Percentiles rank a stretch among this genome's conserved stretches.
Conservation (phyloP, 2,113 vertebrate species). For the Psilopogon haemacephalus region DNA sequence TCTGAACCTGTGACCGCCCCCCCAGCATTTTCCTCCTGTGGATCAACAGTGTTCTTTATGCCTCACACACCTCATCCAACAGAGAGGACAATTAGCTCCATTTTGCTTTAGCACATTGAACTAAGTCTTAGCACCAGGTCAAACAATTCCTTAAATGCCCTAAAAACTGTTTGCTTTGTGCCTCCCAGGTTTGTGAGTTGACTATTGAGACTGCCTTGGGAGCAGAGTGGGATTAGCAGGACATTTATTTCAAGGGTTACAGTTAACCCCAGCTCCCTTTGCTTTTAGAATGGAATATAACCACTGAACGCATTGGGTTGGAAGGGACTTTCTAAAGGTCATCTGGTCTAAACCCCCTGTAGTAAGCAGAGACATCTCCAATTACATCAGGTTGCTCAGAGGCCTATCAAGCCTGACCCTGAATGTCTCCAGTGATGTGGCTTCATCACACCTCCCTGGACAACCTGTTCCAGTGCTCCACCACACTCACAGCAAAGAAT, state of each 20-base stretch:
- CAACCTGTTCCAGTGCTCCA: no score
- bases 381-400: no score
- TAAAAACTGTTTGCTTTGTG: not conserved
- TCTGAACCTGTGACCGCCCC: not conserved
- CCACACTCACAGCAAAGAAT: no score
- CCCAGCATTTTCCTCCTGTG: not conserved
- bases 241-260: not conserved
- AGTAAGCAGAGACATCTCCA: no score
- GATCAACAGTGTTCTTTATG: not conserved
- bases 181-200: rapidly evolving
- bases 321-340: no score
- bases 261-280: not conserved
- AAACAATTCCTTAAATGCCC: not conserved
- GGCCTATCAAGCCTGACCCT: no score
- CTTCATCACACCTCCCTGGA: no score
- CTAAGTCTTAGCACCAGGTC: not conserved
- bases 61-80: not conserved
- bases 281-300: not conserved
- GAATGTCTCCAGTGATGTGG: no score
- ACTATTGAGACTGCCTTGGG: no score
- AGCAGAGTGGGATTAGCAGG: not conserved
- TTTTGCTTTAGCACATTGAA: not conserved
- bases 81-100: not conserved
- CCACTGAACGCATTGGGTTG: no score
- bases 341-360: no score